Percentiles rank a stretch among this genome's conserved stretches.
Conservation (phyloP, 2,113 vertebrate species). For the Rhinogobius similis region DNA sequence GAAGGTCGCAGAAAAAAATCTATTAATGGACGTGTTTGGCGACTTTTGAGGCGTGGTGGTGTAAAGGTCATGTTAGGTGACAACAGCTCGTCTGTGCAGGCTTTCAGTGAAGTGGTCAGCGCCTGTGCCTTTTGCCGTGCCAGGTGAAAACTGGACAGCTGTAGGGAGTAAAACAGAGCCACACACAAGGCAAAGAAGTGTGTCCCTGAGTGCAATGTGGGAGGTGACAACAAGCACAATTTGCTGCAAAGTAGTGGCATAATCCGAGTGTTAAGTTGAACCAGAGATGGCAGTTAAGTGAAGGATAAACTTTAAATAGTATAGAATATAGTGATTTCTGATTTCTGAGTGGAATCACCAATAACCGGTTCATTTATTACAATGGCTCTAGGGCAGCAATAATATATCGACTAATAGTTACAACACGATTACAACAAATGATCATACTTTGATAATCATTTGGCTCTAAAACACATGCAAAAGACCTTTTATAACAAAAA, state of each 20-base stretch:
- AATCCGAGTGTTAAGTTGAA: not conserved
- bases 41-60: slow-evolving; percentile 4
- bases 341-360: too few relatives aligned
- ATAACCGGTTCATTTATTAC: too few relatives aligned
- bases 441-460: too few relatives aligned
- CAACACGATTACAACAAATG: too few relatives aligned
- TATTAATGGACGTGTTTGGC: slow-evolving; percentile 15
- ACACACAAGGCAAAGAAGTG: slow-evolving; percentile 16
- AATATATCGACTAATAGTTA: too few relatives aligned
- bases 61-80: slow-evolving; percentile 11
- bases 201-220: slow-evolving; percentile 19
- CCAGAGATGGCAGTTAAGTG: not conserved
- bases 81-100: slow-evolving; percentile 12
- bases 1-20: slow-evolving; percentile 9
- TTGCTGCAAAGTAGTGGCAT: not conserved
- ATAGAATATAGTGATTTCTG: too few relatives aligned
- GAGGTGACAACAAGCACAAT: slow-evolving; percentile 22
- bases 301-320: too few relatives aligned
- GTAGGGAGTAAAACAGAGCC: slow-evolving; percentile 8
- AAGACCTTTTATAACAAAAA: too few relatives aligned
- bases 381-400: too few relatives aligned
- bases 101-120: slow-evolving; percentile 16
- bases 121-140: slow-evolving; percentile 32
- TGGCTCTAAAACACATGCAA: too few relatives aligned
- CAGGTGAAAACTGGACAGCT: slow-evolving; percentile 50